A percentile compares a stretch with the other conserved stretches of the same genome.
phyloP scores from a whole-genome alignment of 37 sponge, comb jelly and placozoan species.

The Bolinopsis microptera region DNA sequence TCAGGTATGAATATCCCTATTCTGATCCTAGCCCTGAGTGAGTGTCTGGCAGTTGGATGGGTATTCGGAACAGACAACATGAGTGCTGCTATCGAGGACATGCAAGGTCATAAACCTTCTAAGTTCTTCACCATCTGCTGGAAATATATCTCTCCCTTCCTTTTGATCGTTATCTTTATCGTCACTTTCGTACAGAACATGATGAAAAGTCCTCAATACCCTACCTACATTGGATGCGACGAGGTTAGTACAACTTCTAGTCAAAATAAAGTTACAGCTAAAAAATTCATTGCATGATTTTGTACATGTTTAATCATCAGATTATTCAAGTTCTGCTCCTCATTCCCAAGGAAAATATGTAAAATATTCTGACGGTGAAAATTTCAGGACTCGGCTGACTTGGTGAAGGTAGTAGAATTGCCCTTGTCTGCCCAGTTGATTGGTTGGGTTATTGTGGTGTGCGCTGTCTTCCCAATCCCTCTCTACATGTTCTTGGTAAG shows the following conservation, averaged over 20 bases:
- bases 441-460: constrained; percentile 74
- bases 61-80: constrained; percentile 47
- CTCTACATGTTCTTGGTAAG: constrained; percentile 69
- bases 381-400: not conserved
- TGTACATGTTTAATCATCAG: no score
- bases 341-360: no score
- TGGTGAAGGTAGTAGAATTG: constrained; percentile 45
- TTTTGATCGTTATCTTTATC: constrained; percentile 82
- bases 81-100: constrained; percentile 25
- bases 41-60: constrained; percentile 7
- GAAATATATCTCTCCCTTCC: constrained; percentile 77
- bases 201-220: constrained; percentile 73
- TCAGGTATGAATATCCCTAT: constrained; percentile 47
- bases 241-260: constrained; percentile 18
- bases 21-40: not conserved
- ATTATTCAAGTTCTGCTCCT: no score
- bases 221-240: not conserved
- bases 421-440: constrained; percentile 83
- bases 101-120: not conserved
- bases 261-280: no score
- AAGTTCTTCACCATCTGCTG: constrained; percentile 77
- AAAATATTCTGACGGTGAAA: no score
- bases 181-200: constrained; percentile 73
- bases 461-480: constrained; percentile 75
- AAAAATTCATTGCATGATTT: no score